Base-by-base conservation (phyloP, 2,888 invertebrate genomes). In the Sminthurinus aureus region DNA sequence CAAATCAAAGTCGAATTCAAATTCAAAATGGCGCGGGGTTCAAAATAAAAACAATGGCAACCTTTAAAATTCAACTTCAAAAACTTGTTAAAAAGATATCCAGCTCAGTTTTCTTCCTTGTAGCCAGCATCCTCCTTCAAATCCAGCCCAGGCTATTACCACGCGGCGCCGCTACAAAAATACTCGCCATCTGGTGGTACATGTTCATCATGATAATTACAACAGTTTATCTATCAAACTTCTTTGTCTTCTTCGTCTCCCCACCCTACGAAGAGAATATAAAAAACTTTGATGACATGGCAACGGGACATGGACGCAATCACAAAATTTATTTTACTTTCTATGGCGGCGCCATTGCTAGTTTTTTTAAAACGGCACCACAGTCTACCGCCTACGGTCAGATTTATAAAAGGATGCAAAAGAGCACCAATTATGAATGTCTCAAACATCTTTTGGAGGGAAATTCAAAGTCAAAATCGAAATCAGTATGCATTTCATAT, bases 271-370 rank as follows among this genome's bases (percentile, higher is more conserved):
- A 76, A 52, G 20, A 18, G 20, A n/a, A 51, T 15, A 51, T 52
- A 0, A 52, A 4, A n/a, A 20, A 38, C 20, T 50, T 76, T 18
- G 0, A n/a, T 0, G 76, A 52, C 9, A 11, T 76, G 76, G 8
- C 52, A 8, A 52, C 9, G 9, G 52, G 9, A 13, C 52, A 51
- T 2, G n/a, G 18, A 3, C 52, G 52, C 0, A 22, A 76, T 20
- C 52, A 52, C 52, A 52, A 76, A 22, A 76, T 76, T 52, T 38
- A 76, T 20, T 52, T 76, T 51, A 76, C 76, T 38, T 76, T n/a
- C 20, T 76, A 52, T 52, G 76, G 76, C 18, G 51, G 50, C 20
- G 52, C 52, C 9, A 52, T 52, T 8, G 8, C 9, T 8, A 52
- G 13, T 52, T 52, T 52, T 11, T 52, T 52, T 13, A 8, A 13